phyloP scores from a whole-genome alignment of 1,140 invertebrate species.

The Dreissena polymorpha region DNA sequence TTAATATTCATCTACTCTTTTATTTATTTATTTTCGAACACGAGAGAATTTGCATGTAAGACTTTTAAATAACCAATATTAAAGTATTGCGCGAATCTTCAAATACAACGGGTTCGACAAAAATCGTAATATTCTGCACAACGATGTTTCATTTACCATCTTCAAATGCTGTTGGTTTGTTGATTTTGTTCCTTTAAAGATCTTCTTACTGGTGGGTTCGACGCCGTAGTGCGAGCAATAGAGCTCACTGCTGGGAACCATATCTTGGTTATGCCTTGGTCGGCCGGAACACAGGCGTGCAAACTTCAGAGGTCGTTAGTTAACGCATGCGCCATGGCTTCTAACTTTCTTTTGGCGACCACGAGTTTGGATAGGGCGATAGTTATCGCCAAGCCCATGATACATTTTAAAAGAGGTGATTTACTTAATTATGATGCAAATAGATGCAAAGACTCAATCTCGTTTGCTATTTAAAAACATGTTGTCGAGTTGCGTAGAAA shows the following conservation, averaged over 20 bases:
- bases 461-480: no score
- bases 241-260: background rate
- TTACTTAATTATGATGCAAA: background rate
- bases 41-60: no score
- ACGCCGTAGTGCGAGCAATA: slow-evolving; percentile 1
- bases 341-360: slow-evolving; percentile 22
- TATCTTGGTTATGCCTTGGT: background rate
- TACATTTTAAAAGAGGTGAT: slow-evolving; percentile 23
- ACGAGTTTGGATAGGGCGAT: slow-evolving; percentile 27
- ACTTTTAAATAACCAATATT: no score
- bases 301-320: slow-evolving; percentile 5
- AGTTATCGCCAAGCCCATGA: slow-evolving; percentile 27
- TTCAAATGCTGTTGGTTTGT: no score
- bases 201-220: background rate
- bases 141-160: no score
- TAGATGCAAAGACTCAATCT: no score
- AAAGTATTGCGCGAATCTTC: no score
- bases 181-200: background rate
- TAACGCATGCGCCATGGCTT: background rate
- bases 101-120: no score
- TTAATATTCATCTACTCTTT: no score
- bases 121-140: no score
- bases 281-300: background rate
- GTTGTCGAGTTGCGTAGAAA: background rate
- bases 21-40: no score